A percentile compares a stretch with the other conserved stretches of the same genome.
phyloP scores from a whole-genome alignment of 2,113 vertebrate species.

The Tragelaphus scriptus region DNA sequence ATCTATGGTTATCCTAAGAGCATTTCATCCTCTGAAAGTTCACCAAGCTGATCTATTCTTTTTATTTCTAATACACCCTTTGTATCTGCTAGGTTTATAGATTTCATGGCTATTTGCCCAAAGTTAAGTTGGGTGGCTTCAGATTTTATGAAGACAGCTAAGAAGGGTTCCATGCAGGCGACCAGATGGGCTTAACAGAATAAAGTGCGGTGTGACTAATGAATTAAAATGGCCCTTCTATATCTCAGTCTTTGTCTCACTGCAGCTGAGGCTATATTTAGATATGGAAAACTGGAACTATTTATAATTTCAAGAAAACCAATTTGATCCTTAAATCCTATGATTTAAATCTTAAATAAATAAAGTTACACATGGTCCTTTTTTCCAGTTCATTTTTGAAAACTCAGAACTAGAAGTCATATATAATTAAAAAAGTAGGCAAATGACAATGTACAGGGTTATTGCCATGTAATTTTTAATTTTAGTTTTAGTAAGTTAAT shows the following conservation, averaged over 20 bases:
- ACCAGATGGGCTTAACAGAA: slow-evolving; percentile 74
- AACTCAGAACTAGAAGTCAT: background rate
- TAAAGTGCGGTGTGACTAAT: slow-evolving; percentile 84
- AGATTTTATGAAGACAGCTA: slow-evolving; percentile 74
- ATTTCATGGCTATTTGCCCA: slow-evolving; percentile 78
- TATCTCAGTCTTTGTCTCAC: slow-evolving; percentile 64
- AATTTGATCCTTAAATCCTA: slow-evolving; percentile 32
- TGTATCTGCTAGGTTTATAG: slow-evolving; percentile 75
- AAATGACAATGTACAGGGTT: background rate
- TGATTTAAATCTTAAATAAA: slow-evolving; percentile 58
- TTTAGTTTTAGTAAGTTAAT: background rate
- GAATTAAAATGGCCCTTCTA: slow-evolving; percentile 77
- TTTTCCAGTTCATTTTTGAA: background rate
- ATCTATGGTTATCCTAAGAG: slow-evolving; percentile 64
- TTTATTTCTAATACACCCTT: slow-evolving; percentile 65
- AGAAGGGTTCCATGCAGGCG: slow-evolving; percentile 59
- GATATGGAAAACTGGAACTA: slow-evolving; percentile 67
- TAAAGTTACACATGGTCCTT: slow-evolving; percentile 3
- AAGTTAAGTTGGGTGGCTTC: slow-evolving; percentile 74
- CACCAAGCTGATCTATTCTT: slow-evolving; percentile 67
- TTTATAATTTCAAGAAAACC: slow-evolving; percentile 63
- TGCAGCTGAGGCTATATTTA: slow-evolving; percentile 75
- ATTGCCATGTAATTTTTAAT: background rate
- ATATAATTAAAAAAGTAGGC: background rate
- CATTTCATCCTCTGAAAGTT: slow-evolving; percentile 65